Conservation (phyloP, 2,113 vertebrate species). For the Isurus oxyrinchus region DNA sequence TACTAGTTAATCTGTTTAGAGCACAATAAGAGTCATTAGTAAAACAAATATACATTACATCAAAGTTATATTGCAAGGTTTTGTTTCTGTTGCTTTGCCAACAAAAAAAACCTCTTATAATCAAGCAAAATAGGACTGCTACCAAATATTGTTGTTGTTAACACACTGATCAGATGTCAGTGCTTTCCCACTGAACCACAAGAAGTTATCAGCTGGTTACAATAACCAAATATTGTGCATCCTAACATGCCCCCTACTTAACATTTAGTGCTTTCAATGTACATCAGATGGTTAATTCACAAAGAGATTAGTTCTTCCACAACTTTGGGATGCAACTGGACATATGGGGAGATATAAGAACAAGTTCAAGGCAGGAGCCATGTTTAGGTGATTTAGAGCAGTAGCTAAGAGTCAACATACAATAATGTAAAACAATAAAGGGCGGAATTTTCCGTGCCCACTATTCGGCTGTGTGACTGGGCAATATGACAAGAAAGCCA, state of each 20-base stretch:
- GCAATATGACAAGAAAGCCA: no score
- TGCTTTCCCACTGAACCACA: not conserved
- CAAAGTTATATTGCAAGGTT: not conserved
- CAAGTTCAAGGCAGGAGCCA: not conserved
- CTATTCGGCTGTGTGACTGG: no score
- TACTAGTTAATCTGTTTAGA: not conserved
- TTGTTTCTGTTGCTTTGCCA: not conserved
- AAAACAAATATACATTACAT: not conserved
- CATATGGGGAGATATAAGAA: not conserved
- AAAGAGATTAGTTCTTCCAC: not conserved
- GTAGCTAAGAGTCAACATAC: not conserved
- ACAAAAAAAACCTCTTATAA: not conserved
- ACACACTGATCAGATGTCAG: not conserved
- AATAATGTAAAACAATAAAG: not conserved
- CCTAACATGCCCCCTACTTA: not conserved
- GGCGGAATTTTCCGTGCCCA: no score
- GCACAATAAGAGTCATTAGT: not conserved
- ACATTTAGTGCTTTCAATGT: not conserved
- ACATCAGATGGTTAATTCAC: not conserved
- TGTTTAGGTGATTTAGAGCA: not conserved
- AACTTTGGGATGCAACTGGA: not conserved
- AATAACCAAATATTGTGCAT: not conserved
- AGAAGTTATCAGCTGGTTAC: not conserved
- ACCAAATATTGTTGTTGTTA: not conserved
- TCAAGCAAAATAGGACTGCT: not conserved